Conservation (phyloP, 1,140 invertebrate species). For the Drosophila bipectinata region DNA sequence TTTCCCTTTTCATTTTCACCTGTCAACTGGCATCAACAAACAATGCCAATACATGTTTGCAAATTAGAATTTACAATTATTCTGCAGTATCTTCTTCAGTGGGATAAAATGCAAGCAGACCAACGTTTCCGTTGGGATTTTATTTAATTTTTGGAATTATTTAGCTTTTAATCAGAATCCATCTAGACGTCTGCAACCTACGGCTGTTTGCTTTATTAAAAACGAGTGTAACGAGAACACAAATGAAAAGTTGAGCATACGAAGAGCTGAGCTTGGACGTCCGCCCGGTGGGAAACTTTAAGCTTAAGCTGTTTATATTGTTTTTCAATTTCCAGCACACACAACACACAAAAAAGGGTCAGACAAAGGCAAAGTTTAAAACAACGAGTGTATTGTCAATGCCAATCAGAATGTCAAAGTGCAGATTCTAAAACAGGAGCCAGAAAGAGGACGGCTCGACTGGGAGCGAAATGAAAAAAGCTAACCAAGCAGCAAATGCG, state of each 20-base stretch:
- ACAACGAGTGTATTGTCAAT: constrained; percentile 72
- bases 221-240: constrained; percentile 26
- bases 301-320: constrained; percentile 63
- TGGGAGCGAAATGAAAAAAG: constrained; percentile 64
- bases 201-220: constrained; percentile 50
- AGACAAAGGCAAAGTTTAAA: constrained; percentile 24
- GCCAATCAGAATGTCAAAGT: constrained; percentile 80
- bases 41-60: neutral
- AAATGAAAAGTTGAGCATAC: constrained; percentile 63
- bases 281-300: constrained; percentile 27
- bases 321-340: constrained; percentile 61
- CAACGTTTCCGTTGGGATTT: neutral
- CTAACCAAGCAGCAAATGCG: constrained; percentile 80
- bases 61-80: neutral
- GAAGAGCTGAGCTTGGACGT: constrained; percentile 10
- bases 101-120: neutral
- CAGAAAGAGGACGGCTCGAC: constrained; percentile 4
- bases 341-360: constrained; percentile 20
- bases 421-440: constrained; percentile 47
- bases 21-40: constrained; percentile 1
- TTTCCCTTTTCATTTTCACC: constrained; percentile 13
- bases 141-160: constrained; percentile 13
- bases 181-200: constrained; percentile 61
- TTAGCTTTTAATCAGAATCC: constrained; percentile 18
- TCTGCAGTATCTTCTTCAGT: neutral